Base-by-base conservation (phyloP, 2,797 vertebrate genomes). In the Channa striata region DNA sequence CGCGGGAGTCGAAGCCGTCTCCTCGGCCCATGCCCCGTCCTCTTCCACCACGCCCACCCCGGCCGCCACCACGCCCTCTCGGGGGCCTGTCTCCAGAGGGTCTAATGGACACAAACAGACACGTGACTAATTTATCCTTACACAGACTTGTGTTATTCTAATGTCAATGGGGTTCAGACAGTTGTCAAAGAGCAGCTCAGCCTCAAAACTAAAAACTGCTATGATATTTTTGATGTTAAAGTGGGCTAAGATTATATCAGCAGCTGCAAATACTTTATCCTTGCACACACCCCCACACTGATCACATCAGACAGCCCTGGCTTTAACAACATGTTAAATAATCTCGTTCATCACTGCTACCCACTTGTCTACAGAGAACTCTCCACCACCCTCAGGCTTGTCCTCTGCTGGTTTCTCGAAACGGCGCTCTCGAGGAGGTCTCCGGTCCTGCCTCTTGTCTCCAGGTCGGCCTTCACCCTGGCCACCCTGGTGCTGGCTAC, bases 341-440 rank as follows among this genome's bases (percentile, higher is more conserved):
- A 6, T 46, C 53, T 48, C 42, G 13, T 23, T 68, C 42, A 40
- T 42, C 20, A 34, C 61, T 53, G 30, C 19, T 4, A 88, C 95
- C 94, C 93, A 97, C 97, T 96, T 97, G 83, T 99, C 97, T 64
- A 92, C 91, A 6, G 96, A 94, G 84, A 97, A 97, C 74, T 99
- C 98, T 77, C 95, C 96, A 30, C 95, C 96, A 68, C 94, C 96
- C 83, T 99, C 97, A 0, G 96, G 94, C 88, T 97, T 99, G 56
- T 99, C 98, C 85, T 99, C 98, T 1, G 93, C 68, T 2, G 97
- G 96, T 75, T 98, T 99, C 63, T 99, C 98, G 2, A 95, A 95
- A 71, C 97, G 95, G n/a, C 96, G 95, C 85, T 99, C 98, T 0
- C 98, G 96, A n/a, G 96, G 97, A 77, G 96, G 96, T 90, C 97